Conservation (phyloP, 2,888 invertebrate species). For the Saturnia pavonia region DNA sequence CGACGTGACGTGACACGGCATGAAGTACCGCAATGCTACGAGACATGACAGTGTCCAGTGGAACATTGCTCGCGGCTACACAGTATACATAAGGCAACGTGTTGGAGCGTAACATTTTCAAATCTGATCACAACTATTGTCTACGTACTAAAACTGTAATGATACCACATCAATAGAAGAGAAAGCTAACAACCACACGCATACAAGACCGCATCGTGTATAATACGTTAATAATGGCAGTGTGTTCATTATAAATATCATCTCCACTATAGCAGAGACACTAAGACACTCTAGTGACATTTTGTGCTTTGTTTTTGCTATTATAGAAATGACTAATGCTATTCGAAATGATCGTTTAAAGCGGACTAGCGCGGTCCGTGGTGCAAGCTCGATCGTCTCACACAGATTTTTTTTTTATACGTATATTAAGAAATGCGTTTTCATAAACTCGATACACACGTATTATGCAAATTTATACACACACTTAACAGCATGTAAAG, state of each 20-base stretch:
- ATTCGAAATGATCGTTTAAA: conserved; percentile 55
- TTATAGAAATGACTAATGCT: conserved; percentile 64
- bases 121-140: conserved; percentile 33
- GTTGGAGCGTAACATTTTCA: conserved; percentile 48
- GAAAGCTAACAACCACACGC: conserved; percentile 49
- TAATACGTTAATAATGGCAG: conserved; percentile 73
- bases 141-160: conserved; percentile 33
- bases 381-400: conserved; percentile 72
- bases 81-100: conserved; percentile 70
- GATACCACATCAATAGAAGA: conserved; percentile 43
- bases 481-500: conserved; percentile 72
- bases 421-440: conserved; percentile 77
- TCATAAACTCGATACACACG: conserved; percentile 71
- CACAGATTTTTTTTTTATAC: conserved; percentile 53
- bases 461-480: conserved; percentile 57
- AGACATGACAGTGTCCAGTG: not conserved
- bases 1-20: conserved; percentile 19
- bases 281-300: conserved; percentile 71
- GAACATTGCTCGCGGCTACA: conserved; percentile 37
- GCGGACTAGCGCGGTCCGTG: conserved; percentile 75
- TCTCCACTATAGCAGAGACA: conserved; percentile 49
- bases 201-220: conserved; percentile 61
- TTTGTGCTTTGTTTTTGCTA: conserved; percentile 70
- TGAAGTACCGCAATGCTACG: not conserved
- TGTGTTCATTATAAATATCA: conserved; percentile 66